Evolutionary conservation across 2,113 vertebrate species (phyloP), one percentile per base, ranked within the genome.

Genomic region (Empidonax traillii): DNA sequence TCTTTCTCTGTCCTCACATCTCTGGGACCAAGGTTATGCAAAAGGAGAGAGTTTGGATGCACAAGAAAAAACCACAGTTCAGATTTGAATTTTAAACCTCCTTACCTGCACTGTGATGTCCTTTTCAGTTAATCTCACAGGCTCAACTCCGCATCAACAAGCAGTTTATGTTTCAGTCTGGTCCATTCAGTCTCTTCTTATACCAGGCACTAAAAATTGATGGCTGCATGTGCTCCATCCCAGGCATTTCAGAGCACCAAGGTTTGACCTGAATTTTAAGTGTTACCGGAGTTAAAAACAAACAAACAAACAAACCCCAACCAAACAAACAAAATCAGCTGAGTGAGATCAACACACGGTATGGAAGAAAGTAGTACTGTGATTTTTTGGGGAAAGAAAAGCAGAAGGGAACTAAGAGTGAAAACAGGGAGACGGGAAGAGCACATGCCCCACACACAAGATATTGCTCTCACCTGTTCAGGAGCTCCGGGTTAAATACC

Each of bases 381-480:
- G n/a, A 11, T 4, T 13, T 72, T 12, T 12, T 4, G 51, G 18
- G n/a, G 27, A 30, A 43, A 44, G 22, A n/a, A 71, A 71, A 28
- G 23, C 11, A 52, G 16, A n/a, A 76, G 33, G 46, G 8, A 63
- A 8, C 6, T 14, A 51, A 12, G 24, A 58, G 65, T 11, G 5
- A 31, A 81, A 62, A 7, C 1, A 41, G 37, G 3, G 3, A 15
- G 17, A 13, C 1, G 47, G 4, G 17, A 41, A 14, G 4, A 76
- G 4, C 53, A 24, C 19, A 0, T 1, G 0, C 0, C 7, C 41
- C 31, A 2, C 4, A 20, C 8, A 31, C 6, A 21, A 22, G 15
- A 27, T 10, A 80, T 1, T 69, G n/a, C 31, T 17, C 43, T 21
- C 62, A 82, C 43, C 53, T 95, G 62, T 0, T 37, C 12, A 37